These are phyloP conservation scores for Numida meleagris DNA, from an alignment of 2,113 vertebrate species.

Conservation along the genomic window DNA sequence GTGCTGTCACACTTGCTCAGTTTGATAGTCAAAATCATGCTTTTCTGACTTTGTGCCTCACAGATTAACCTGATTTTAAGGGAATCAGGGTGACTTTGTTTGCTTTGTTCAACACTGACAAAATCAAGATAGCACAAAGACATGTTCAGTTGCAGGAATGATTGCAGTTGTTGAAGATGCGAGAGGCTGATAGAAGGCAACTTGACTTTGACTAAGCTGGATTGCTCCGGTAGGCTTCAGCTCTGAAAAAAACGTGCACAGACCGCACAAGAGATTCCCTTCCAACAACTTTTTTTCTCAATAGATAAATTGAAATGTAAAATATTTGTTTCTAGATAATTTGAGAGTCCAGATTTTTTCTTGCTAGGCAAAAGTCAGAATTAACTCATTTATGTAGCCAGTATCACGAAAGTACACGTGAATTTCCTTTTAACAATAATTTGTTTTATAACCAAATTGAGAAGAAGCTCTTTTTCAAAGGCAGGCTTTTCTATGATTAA, in stretches of 20 bases:
- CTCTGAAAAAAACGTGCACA: not conserved
- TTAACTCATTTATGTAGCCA: not conserved
- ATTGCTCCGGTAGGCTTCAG: constrained; percentile 6
- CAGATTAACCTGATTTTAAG: constrained; percentile 60
- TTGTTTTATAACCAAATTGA: not conserved
- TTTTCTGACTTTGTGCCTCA: constrained; percentile 56
- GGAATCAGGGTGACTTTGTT: constrained; percentile 63
- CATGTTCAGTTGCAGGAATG: constrained; percentile 15
- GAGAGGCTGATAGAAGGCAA: constrained; percentile 33
- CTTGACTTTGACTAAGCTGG: constrained; percentile 55
- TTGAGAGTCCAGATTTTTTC: not conserved
- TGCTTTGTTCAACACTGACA: constrained; percentile 25
- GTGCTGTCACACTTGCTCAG: constrained; percentile 50
- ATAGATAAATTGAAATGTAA: constrained; percentile 24
- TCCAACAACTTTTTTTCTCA: constrained; percentile 13
- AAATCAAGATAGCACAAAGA: constrained; percentile 28
- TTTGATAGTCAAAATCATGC: constrained; percentile 69
- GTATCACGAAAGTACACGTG: not conserved
- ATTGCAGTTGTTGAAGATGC: constrained; percentile 21
- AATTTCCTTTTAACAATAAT: not conserved
- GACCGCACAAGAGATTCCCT: not conserved
- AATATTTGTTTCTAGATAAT: not conserved
- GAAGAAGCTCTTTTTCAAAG: not conserved
- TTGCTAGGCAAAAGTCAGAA: not conserved
- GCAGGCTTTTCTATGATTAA: not conserved